Evolutionary conservation across 2,888 invertebrate species (phyloP), one percentile per base, ranked within the genome.

Genomic region (Cyrtodaria siliqua): DNA sequence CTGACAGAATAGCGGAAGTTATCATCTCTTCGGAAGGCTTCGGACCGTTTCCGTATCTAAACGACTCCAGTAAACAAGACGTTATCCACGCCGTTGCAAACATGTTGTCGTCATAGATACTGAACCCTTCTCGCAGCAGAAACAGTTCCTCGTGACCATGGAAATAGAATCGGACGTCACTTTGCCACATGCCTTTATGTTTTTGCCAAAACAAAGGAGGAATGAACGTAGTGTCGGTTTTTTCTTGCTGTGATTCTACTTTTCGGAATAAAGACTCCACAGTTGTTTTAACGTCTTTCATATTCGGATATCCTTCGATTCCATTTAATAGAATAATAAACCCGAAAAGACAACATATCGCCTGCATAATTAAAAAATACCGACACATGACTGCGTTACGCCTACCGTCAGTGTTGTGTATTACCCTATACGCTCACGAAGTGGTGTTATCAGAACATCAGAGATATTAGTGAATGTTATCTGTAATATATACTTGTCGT

Each of bases 91-190:
- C 82, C 0, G 89, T 89, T 0, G 84, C 88, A 67, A 91, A 91
- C 88, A 90, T 90, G 71, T 91, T 90, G 75, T 89, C 89, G 79
- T 91, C 91, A 57, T 84, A 88, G 8, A 91, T 83, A 6, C 76
- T 64, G 42, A 88, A 79, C 9, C 67, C 63, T 12, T 88, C 85
- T 0, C 91, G 81, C 20, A 89, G 29, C 3, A 86, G 72, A 24
- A 85, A 83, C 52, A 84, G 40, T 2, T 79, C 68, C 38, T 83
- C 82, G 14, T 61, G 71, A 1, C 90, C 91, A 52, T 89, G 87
- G 57, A 89, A 84, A 71, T 91, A 86, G 42, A 89, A 64, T 49
- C 85, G 81, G 16, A 90, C 85, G 38, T 87, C 85, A 69, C 90
- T 90, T 42, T 84, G 83, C 76, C 87, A 91, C 61, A 85, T 78